A percentile compares a stretch with the other conserved stretches of the same genome.
These are phyloP conservation scores for Lemur catta DNA, from an alignment of 2,797 vertebrate species.

Conservation along the genomic window DNA sequence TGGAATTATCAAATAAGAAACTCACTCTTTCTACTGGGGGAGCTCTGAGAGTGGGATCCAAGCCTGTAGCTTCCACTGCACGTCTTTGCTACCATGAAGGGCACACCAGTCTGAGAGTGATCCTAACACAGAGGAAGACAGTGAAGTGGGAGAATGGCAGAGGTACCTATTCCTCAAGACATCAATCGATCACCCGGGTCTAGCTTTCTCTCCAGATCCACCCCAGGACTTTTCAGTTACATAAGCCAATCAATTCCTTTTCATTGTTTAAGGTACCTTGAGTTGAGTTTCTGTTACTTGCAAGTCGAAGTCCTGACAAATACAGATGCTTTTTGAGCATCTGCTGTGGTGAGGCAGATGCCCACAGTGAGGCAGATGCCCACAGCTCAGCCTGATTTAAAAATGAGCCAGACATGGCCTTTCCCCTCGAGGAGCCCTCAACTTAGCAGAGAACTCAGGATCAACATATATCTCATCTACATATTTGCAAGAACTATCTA, in stretches of 20 bases:
- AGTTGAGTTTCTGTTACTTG: slow-evolving; percentile 1
- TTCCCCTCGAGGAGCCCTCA: not conserved
- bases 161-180: not conserved
- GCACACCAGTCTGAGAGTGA: not conserved
- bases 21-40: not conserved
- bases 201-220: not conserved
- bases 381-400: not conserved
- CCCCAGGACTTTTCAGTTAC: not conserved
- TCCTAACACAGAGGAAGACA: not conserved
- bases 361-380: not conserved
- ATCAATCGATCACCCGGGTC: not conserved
- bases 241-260: not conserved
- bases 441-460: not conserved
- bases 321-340: not conserved
- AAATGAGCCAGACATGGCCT: not conserved
- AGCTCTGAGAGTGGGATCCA: not conserved
- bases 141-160: not conserved
- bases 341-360: not conserved
- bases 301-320: not conserved
- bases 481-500: not conserved
- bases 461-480: not conserved
- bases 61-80: not conserved
- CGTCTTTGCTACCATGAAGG: not conserved
- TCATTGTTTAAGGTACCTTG: not conserved
- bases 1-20: not conserved